Conservation (phyloP, 2,888 invertebrate species). For the Volucella inanis region DNA sequence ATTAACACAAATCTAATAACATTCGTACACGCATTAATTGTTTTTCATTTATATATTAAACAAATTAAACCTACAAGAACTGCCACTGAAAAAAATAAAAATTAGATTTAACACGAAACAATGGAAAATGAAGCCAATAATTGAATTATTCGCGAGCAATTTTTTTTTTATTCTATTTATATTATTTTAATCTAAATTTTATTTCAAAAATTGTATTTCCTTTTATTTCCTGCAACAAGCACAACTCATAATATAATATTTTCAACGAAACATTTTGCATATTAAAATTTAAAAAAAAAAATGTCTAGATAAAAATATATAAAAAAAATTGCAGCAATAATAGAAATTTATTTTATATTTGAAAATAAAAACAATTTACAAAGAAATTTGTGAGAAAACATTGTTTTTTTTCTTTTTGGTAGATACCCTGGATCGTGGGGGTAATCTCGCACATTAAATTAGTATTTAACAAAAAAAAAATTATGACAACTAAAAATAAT, state of each 20-base stretch:
- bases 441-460: constrained; percentile 57
- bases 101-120: constrained; percentile 48
- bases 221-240: constrained; percentile 19
- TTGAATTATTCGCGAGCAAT: constrained; percentile 53
- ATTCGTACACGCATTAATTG: constrained; percentile 43
- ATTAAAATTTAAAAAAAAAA: constrained; percentile 22
- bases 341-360: constrained; percentile 67
- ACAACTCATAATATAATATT: constrained; percentile 52
- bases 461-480: constrained; percentile 16
- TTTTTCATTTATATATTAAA: constrained; percentile 43
- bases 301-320: constrained; percentile 27
- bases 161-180: constrained; percentile 20
- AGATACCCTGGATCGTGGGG: constrained; percentile 50
- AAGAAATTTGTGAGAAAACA: constrained; percentile 45
- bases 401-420: constrained; percentile 58
- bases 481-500: constrained; percentile 53
- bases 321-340: constrained; percentile 62
- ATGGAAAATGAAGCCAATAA: constrained; percentile 28
- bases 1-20: constrained; percentile 25
- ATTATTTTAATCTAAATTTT: background rate
- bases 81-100: constrained; percentile 63
- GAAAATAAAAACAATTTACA: constrained; percentile 30
- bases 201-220: constrained; percentile 5
- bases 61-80: constrained; percentile 67
- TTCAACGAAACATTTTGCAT: constrained; percentile 67